These are phyloP conservation scores for Penaeus indicus DNA, from an alignment of 1,140 invertebrate species.

Conservation along the genomic window DNA sequence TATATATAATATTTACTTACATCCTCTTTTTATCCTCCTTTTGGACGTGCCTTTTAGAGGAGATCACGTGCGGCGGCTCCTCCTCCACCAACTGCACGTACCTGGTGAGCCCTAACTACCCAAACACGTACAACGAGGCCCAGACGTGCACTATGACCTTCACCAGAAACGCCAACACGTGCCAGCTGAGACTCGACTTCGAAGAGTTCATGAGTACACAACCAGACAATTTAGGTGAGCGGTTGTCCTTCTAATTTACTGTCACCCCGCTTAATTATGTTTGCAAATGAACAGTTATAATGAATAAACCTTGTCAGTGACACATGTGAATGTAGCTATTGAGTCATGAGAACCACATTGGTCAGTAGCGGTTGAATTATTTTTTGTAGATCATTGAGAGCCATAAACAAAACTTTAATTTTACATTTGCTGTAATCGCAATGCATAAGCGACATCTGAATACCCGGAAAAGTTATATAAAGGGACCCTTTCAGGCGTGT, in stretches of 20 bases:
- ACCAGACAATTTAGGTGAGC: conserved; percentile 36
- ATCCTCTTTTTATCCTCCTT: neutral
- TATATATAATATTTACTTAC: neutral
- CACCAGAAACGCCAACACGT: conserved; percentile 82
- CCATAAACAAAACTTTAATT: too few species aligned
- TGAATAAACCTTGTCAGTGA: too few species aligned
- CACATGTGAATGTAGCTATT: too few species aligned
- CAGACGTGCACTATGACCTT: conserved; percentile 86
- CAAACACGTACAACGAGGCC: conserved; percentile 80
- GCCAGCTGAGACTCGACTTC: conserved; percentile 77
- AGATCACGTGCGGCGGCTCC: conserved; percentile 81
- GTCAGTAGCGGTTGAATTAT: too few species aligned
- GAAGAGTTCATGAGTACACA: conserved; percentile 16
- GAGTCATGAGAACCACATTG: too few species aligned
- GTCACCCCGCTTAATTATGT: neutral
- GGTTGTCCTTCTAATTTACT: too few species aligned
- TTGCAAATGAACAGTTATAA: too few species aligned
- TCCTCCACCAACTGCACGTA: conserved; percentile 86
- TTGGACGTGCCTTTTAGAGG: too few species aligned
- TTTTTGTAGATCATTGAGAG: too few species aligned
- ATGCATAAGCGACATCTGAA: neutral
- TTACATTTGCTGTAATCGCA: neutral
- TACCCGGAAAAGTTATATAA: too few species aligned
- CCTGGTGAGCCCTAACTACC: conserved; percentile 85
- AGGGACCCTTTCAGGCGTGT: conserved; percentile 7